Base-by-base conservation (phyloP, 2,888 invertebrate genomes). In the Cepaea hortensis region DNA sequence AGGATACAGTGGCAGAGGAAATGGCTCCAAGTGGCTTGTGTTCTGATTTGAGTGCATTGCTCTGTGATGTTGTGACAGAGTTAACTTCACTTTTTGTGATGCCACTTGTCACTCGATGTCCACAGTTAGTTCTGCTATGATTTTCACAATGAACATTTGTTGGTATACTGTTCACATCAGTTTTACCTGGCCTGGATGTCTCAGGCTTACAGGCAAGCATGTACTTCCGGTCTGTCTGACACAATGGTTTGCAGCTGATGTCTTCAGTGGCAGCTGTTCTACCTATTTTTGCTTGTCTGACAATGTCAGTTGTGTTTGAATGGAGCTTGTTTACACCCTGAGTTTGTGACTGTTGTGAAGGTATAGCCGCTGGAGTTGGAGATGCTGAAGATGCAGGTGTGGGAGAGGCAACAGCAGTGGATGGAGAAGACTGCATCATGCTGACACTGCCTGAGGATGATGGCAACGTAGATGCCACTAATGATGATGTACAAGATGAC, bases 311-410 rank as follows among this genome's bases (percentile, higher is more conserved):
- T 15, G 82, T 55, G 23, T 72, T 4, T 82, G 61, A 72, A 3
- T 73, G 72, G 23, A 75, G 75, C 2, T n/a, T 46, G 65, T 87
- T 84, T 23, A 73, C 50, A 46, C 87, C 87, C 35, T 87, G 87
- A n/a, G 84, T 87, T 61, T 87, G 87, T 35, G 87, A 87, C 50
- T 87, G 87, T 65, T 87, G 87, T 5, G 72, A 79, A 0, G 88
- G 87, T 23, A 88, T 82, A 20, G 88, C 87, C 6, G 88, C 88
- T 11, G 88, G 88, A 13, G 87, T 84, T 0, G 87, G 88, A 13
- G 86, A 86, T 7, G 87, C 86, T n/a, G 85, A 87, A 13, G 85
- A 61, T 23, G 87, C 88, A 55, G 87, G 87, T 11, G 87, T 86
- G 4, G 88, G 87, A 11, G 85, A 85, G 5, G 86, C 73, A 35